Evolutionary conservation across 1,140 invertebrate genomes (phyloP).

Genomic region (Brachionus koreanus): DNA sequence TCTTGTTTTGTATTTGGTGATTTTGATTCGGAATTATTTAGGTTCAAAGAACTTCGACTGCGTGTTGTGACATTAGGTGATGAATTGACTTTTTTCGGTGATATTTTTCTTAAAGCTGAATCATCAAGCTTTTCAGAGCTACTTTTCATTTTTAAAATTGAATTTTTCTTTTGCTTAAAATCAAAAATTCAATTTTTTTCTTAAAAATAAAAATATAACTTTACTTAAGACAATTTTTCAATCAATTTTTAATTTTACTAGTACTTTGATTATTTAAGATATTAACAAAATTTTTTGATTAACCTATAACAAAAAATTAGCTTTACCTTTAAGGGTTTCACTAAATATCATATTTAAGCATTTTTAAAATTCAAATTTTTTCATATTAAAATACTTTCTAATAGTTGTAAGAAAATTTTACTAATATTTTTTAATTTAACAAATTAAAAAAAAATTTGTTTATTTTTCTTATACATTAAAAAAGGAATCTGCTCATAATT

Average conservation of each 20-base stretch:
- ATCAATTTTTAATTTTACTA: not conserved
- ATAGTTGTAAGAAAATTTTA: no score
- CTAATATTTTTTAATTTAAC: no score
- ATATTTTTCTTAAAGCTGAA: not conserved
- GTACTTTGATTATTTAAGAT: not conserved
- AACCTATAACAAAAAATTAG: no score
- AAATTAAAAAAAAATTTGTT: no score
- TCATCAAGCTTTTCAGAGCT: not conserved
- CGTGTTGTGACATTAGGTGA: not conserved
- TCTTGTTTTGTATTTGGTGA: not conserved
- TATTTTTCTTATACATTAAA: no score
- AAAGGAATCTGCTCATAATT: no score
- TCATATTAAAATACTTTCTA: no score
- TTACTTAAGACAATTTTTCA: not conserved
- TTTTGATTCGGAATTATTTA: not conserved
- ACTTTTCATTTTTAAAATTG: not conserved
- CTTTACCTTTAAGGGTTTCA: no score
- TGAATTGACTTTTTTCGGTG: not conserved
- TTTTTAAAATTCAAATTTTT: no score
- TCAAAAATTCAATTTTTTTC: slow-evolving; percentile 1
- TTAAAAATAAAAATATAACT: not conserved
- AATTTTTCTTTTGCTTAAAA: not conserved
- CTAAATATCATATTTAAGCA: no score
- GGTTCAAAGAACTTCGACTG: not conserved
- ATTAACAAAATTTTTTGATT: no score